Conservation (phyloP, 2,113 vertebrate genomes). For the Paratilapia polleni region DNA sequence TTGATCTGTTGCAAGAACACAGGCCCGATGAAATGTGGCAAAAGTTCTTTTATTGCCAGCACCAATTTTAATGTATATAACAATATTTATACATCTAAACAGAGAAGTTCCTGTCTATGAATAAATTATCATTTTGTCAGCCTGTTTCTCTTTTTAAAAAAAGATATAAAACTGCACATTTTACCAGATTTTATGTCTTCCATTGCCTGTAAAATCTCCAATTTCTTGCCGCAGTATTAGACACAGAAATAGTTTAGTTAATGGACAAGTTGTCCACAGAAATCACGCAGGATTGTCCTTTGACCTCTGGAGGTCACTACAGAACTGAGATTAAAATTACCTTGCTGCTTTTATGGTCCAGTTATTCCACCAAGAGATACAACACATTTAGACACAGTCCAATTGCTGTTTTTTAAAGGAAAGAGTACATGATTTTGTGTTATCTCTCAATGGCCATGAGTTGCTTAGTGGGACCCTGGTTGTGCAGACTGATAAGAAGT, state of each 20-base stretch:
- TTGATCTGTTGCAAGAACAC: not conserved
- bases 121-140: not conserved
- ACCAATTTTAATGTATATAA: not conserved
- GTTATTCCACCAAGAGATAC: not conserved
- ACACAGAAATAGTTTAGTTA: not conserved
- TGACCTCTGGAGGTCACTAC: constrained; percentile 48
- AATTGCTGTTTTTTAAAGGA: not conserved
- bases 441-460: not conserved
- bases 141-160: not conserved
- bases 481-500: not conserved
- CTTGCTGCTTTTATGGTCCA: not conserved
- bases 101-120: not conserved
- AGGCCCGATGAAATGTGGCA: not conserved
- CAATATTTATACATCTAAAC: not conserved
- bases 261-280: constrained; percentile 11
- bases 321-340: constrained; percentile 37
- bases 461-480: not conserved
- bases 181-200: not conserved
- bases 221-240: not conserved
- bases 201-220: not conserved
- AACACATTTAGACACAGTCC: not conserved
- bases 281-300: constrained; percentile 20
- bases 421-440: not conserved
- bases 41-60: not conserved
- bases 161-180: not conserved